These are phyloP conservation scores for Lathronympha strigana DNA, from an alignment of 2,888 invertebrate genomes.

Conservation along the genomic window DNA sequence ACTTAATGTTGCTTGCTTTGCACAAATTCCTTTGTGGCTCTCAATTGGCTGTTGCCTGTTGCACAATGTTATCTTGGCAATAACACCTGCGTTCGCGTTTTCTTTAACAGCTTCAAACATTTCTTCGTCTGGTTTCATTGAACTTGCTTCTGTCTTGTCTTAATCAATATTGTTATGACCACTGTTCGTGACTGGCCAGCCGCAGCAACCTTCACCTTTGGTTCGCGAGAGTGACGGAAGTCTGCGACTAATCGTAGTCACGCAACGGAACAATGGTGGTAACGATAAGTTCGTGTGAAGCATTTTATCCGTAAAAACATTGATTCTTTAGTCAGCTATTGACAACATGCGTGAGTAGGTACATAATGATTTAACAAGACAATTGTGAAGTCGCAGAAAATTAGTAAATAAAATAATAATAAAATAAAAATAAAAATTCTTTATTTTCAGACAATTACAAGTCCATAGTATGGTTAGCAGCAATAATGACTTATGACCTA, in stretches of 20 bases:
- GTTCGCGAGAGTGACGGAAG: conserved; percentile 16
- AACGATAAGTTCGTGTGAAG: conserved; percentile 24
- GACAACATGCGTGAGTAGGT: background rate
- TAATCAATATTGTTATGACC: background rate
- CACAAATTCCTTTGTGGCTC: no score
- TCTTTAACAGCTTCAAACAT: background rate
- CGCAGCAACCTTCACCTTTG: conserved; percentile 24
- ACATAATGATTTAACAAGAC: background rate
- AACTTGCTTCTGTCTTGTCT: background rate
- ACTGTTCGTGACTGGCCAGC: background rate
- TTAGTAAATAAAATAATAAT: no score
- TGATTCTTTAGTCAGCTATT: conserved; percentile 4
- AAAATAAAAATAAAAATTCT: no score
- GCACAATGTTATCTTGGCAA: no score
- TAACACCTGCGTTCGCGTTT: background rate
- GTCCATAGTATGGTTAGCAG: no score
- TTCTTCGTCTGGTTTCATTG: background rate
- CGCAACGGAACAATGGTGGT: conserved; percentile 20
- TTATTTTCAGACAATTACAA: no score
- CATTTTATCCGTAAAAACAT: background rate
- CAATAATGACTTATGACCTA: no score
- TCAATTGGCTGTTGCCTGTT: no score
- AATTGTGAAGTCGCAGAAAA: background rate
- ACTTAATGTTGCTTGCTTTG: background rate
- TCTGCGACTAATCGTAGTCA: conserved; percentile 21